Evolutionary conservation across 1,140 invertebrate species (phyloP).

Genomic region (Nomia melanderi): DNA sequence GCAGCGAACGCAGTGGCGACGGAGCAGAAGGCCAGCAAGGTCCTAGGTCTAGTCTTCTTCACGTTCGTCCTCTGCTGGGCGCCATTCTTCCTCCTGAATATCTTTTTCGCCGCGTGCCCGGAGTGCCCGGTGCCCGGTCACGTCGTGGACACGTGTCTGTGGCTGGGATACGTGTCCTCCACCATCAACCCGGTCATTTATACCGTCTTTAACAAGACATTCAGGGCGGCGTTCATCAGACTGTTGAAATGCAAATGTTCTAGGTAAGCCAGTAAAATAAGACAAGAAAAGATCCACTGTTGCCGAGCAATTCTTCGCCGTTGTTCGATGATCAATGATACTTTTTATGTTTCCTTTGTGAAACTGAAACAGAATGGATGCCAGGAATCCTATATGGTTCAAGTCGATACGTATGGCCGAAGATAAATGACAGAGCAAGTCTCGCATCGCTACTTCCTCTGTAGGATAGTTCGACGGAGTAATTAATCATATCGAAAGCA

Average conservation of each 20-base stretch:
- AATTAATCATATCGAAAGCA: too few relatives aligned
- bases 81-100: slow-evolving; percentile 94
- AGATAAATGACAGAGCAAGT: too few relatives aligned
- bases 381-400: too few relatives aligned
- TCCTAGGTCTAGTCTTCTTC: slow-evolving; percentile 93
- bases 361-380: too few relatives aligned
- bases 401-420: too few relatives aligned
- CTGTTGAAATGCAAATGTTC: slow-evolving; percentile 89
- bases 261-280: slow-evolving; percentile 79
- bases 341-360: too few relatives aligned
- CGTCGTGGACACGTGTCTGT: slow-evolving; percentile 89
- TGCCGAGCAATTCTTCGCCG: too few relatives aligned
- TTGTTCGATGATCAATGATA: too few relatives aligned
- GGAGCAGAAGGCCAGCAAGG: slow-evolving; percentile 92
- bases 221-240: slow-evolving; percentile 91
- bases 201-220: slow-evolving; percentile 94
- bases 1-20: slow-evolving; percentile 90
- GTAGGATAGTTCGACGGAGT: too few relatives aligned
- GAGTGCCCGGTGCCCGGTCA: slow-evolving; percentile 86
- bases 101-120: slow-evolving; percentile 89
- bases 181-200: slow-evolving; percentile 94
- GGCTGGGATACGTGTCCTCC: slow-evolving; percentile 94
- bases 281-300: too few relatives aligned
- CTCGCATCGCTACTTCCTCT: too few relatives aligned
- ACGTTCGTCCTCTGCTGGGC: slow-evolving; percentile 95